A percentile compares a stretch with the other conserved stretches of the same genome.
phyloP scores from a whole-genome alignment of 2,797 vertebrate genomes.

The Enteromius fasciolatus region DNA sequence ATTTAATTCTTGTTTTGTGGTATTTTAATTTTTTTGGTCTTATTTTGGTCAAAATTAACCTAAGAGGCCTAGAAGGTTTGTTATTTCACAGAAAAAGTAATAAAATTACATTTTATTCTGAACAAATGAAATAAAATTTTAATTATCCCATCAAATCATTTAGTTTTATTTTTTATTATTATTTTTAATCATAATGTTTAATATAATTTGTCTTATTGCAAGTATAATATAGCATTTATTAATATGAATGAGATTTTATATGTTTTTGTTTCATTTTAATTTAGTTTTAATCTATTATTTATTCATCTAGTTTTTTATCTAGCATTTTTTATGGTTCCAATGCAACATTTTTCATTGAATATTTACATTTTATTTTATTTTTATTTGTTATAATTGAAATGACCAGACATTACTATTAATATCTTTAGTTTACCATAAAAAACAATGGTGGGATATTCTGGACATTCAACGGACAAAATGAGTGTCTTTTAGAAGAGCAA shows the following conservation, averaged over 20 bases:
- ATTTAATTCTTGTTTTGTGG: not conserved
- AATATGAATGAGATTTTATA: not conserved
- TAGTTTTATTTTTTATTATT: not conserved
- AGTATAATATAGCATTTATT: not conserved
- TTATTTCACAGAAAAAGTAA: not conserved
- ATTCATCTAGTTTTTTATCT: not conserved
- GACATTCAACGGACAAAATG: not conserved
- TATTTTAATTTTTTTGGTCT: too few relatives aligned
- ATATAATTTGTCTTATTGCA: not conserved
- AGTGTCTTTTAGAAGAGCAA: not conserved
- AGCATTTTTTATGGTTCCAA: not conserved
- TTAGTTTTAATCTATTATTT: too few relatives aligned
- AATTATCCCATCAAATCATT: not conserved
- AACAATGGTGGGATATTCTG: not conserved
- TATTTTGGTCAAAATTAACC: not conserved
- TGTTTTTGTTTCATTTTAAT: not conserved
- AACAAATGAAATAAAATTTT: not conserved
- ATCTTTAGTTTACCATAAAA: not conserved
- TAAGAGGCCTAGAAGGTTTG: not conserved
- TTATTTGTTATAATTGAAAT: not conserved
- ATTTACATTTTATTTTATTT: not conserved
- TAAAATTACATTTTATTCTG: not conserved
- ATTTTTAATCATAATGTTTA: not conserved
- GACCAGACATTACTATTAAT: not conserved
- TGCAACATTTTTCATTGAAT: not conserved